Base-by-base conservation (phyloP, 2,888 invertebrate genomes). In the Schizaphis graminum region DNA sequence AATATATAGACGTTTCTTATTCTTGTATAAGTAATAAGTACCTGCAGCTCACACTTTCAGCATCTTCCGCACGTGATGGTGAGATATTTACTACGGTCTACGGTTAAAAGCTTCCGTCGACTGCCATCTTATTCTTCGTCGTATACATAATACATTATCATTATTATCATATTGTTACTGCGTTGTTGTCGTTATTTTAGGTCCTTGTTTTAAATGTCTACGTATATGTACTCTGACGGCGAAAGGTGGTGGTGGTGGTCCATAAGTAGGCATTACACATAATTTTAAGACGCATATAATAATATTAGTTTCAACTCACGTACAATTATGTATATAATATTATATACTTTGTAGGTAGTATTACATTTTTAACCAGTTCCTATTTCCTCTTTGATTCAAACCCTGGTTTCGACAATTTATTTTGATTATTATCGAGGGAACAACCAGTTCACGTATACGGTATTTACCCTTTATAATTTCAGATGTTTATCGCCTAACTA, bases 391-490 rank as follows among this genome's bases (percentile, higher is more conserved):
- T 16, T 21, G 35, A 21, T 21, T 2, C 21, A 77, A 77, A 77
- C 26, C 21, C 2, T 56, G 11, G 3, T 88, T 56, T 41, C 24
- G 24, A 35, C 88, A 35, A 88, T 88, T 90, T n/a, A n/a, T 61
- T 90, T 67, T 24, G 61, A 67, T 89, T 49, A 67, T 90, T 67
- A 67, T 90, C 47, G 21, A 61, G n/a, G 28, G 21, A 57, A 57
- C 57, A 26, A 28, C 13, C 28, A 44, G 53, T 21, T 53, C 8
- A 1, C 24, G 21, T 77, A 21, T 35, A 21, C 35, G 2, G 35
- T 5, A 57, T 35, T 88, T 67, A 89, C n/a, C 28, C 89, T 89
- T 56, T 57, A 47, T 44, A 67, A 56, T 89, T 89, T 57, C 28
- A 89, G 49, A 87, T 56, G 56, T 41, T 88, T 88, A 53, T 88